Conservation (phyloP, 2,888 invertebrate species). For the Phyllotreta cruciferae region DNA sequence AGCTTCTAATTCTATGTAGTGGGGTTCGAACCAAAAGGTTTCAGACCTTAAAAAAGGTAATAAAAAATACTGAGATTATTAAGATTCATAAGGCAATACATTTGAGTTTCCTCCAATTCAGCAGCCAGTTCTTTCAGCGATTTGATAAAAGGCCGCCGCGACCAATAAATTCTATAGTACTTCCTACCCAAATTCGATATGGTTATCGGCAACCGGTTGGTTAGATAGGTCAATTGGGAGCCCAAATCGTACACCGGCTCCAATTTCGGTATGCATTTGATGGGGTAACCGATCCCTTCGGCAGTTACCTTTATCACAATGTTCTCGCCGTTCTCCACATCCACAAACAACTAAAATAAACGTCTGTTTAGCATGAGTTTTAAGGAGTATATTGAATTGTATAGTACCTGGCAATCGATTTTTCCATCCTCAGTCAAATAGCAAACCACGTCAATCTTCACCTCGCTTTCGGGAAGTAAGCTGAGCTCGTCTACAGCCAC, state of each 20-base stretch:
- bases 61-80: too few species aligned
- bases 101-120: constrained; percentile 12
- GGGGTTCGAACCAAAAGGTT: constrained; percentile 63
- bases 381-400: neutral
- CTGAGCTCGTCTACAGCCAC: constrained; percentile 2
- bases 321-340: constrained; percentile 57
- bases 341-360: constrained; percentile 40
- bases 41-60: constrained; percentile 39
- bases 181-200: constrained; percentile 67
- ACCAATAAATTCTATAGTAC: constrained; percentile 64
- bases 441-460: constrained; percentile 1
- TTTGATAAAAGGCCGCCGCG: constrained; percentile 48
- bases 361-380: neutral
- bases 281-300: constrained; percentile 71
- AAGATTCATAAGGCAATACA: neutral
- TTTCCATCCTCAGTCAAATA: constrained; percentile 17
- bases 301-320: constrained; percentile 62
- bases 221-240: constrained; percentile 67
- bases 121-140: constrained; percentile 42
- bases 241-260: constrained; percentile 67
- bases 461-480: constrained; percentile 4
- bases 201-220: constrained; percentile 58
- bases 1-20: constrained; percentile 60
- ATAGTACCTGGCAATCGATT: constrained; percentile 4
- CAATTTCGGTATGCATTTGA: constrained; percentile 68